Evolutionary conservation across 2,888 invertebrate species (phyloP), one percentile per base, ranked within the genome.

Genomic region (Choreutis nemorana): DNA sequence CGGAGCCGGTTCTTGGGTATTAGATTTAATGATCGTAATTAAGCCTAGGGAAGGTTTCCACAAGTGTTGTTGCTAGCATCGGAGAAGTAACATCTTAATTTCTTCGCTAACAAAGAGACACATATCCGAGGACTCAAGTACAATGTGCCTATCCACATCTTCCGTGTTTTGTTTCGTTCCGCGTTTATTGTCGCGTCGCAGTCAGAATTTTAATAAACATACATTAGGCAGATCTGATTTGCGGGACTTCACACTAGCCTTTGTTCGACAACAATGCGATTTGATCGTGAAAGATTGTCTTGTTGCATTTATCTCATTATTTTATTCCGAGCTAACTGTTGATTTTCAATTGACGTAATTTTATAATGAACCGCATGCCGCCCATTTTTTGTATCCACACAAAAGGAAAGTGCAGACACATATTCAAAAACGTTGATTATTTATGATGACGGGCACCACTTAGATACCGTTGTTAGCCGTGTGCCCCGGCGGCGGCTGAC

Each of bases 151-250:
- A 50, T 36, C 49, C 50, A 40, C 44, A 41, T 57, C 71, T 77
- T 77, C 77, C 77, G 65, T 60, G 67, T 71, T 62, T 64, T 65
- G 64, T 66, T 55, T 52, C 50, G 55, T 67, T 63, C 68, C 64
- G 59, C 55, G 55, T 64, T 52, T 56, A 59, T 53, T 55, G 51
- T 42, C 44, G 45, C 48, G 51, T 52, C 71, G 55, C 54, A 52
- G 49, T 51, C 60, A 52, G 75, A 73, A 77, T 73, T 70, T 68
- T 71, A 73, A 75, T 72, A 59, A n/a, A n/a, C n/a, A n/a, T 54
- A 53, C 42, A 46, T 50, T 54, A 51, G 45, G 53, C 47, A 39
- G 52, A 56, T 48, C 39, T 37, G 42, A 40, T n/a, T n/a, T n/a
- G n/a, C n/a, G 12, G 24, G 24, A 25, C 14, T 39, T 29, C 31